Evolutionary conservation across 2,113 vertebrate species (phyloP).

Genomic region (Psammodynastes pulverulentus): DNA sequence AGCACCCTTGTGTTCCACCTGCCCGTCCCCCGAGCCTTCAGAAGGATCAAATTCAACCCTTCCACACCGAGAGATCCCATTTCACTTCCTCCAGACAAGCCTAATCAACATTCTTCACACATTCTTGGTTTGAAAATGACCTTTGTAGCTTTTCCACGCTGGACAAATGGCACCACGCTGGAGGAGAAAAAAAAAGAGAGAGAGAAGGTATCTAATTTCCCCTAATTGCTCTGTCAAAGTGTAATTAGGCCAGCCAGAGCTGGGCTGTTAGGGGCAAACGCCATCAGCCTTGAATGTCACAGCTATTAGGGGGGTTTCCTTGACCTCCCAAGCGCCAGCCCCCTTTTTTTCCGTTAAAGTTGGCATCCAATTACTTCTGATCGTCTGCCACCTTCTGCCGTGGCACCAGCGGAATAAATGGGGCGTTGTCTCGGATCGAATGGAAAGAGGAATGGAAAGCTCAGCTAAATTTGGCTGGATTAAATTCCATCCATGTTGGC

Average conservation of each 20-base stretch:
- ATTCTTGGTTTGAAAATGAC: background rate
- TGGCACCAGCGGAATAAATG: background rate
- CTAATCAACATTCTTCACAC: background rate
- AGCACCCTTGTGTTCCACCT: background rate
- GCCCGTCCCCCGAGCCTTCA: background rate
- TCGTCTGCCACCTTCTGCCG: background rate
- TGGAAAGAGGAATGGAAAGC: background rate
- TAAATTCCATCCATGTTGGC: background rate
- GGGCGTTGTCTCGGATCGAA: background rate
- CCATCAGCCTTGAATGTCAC: slow-evolving; percentile 58
- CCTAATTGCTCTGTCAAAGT: slow-evolving; percentile 47
- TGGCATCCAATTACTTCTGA: slow-evolving; percentile 14
- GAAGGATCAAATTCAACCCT: background rate
- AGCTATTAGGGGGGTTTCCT: background rate
- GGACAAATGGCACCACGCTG: background rate
- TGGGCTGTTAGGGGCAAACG: slow-evolving; percentile 18
- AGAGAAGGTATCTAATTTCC: slow-evolving; percentile 25
- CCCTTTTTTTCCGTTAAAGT: no score
- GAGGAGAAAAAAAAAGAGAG: background rate
- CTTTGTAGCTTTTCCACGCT: fast-evolving
- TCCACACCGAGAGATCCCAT: background rate
- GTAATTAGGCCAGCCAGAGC: slow-evolving; percentile 40
- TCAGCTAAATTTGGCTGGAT: background rate
- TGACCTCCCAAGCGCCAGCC: slow-evolving; percentile 15
- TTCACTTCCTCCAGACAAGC: background rate